Conservation (phyloP, 1,140 invertebrate species). For the Scaptomyza pallida region DNA sequence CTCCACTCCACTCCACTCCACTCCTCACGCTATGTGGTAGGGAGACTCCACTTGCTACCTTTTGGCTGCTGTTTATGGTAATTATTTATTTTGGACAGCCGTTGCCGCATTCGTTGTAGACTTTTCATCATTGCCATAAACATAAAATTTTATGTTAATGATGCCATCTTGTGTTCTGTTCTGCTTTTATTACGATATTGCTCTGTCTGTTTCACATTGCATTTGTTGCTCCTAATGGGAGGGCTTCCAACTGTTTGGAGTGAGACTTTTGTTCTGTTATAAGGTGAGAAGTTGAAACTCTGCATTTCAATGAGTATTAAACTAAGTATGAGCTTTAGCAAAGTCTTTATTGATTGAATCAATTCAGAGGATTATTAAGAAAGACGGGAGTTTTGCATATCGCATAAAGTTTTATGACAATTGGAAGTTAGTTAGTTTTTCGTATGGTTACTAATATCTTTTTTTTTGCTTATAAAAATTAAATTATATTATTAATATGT, state of each 20-base stretch:
- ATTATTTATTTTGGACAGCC: constrained; percentile 81
- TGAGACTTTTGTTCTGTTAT: too few relatives aligned
- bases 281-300: too few relatives aligned
- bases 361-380: too few relatives aligned
- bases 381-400: too few relatives aligned
- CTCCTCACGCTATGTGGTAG: background rate
- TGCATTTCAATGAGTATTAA: too few relatives aligned
- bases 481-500: too few relatives aligned
- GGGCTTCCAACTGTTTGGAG: background rate
- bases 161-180: constrained; percentile 47
- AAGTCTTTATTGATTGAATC: too few relatives aligned
- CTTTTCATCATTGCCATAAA: constrained; percentile 77
- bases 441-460: too few relatives aligned
- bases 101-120: constrained; percentile 62
- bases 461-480: too few relatives aligned
- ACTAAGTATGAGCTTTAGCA: too few relatives aligned
- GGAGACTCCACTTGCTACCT: background rate
- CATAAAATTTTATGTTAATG: constrained; percentile 82
- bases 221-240: constrained; percentile 27
- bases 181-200: constrained; percentile 55
- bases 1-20: constrained; percentile 8
- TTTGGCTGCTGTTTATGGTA: constrained; percentile 76
- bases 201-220: constrained; percentile 57
- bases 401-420: too few relatives aligned
- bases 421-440: too few relatives aligned